Base-by-base conservation (phyloP, 2,797 vertebrate species). In the Poeciliopsis gracilis region DNA sequence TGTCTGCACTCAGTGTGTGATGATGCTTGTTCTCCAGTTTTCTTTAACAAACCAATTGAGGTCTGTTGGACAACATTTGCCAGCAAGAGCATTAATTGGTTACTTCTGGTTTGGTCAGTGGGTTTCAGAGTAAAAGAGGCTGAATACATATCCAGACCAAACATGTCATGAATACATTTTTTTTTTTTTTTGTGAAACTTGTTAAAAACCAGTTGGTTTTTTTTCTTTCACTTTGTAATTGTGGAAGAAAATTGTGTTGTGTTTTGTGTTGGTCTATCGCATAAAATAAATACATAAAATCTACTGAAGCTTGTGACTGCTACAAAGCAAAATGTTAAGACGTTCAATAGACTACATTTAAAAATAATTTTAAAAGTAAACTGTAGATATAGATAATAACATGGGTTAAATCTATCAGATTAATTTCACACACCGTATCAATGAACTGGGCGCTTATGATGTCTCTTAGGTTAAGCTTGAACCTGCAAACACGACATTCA, bases 401-500 rank as follows among this genome's bases (percentile, higher is more conserved):
- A 12, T 49, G 6, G 28, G 33, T 5, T 71, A 71, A 0, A 38
- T 53, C 0, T 13, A 12, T 12, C 67, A 5, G 46, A 43, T 49
- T 74, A 0, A 28, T 67, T 55, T 82, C 66, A 90, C 94, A 77
- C 76, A 98, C 98, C 95, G 96, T 95, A 74, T 98, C 97, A 4
- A 95, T 92, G 55, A 96, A 94, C 79, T 96, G 96, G 51, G 87
- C 92, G 28, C 92, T 95, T 78, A 97, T 96, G 82, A 98, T 95
- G 20, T 95, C 89, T 53, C 94, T 93, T 38, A 98, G 94, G 46
- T 87, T 95, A 5, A 99, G 92, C 92, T 97, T 98, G 90, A 97
- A 96, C 91, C 98, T 99, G 90, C n/a, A 82, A 89, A 75, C 46
- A 89, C 72, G 82, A 0, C n/a, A 80, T 1, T 79, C 25, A 41